These are phyloP conservation scores for Hydroisotoma schaefferi DNA, from an alignment of 2,888 invertebrate species.

Conservation along the genomic window DNA sequence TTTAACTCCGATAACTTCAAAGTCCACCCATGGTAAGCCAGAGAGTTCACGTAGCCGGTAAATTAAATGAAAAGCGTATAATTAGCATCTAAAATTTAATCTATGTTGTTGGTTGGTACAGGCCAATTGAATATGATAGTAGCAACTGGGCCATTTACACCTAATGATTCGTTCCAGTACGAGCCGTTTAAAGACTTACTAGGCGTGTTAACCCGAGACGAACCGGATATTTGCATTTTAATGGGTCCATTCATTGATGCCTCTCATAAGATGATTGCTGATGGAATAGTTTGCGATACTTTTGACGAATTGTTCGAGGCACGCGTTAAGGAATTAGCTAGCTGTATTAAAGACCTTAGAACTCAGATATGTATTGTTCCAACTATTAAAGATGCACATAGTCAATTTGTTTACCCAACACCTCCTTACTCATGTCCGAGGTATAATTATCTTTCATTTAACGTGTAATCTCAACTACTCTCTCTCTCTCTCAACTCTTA, in stretches of 20 bases:
- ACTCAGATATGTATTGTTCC: slow-evolving; percentile 73
- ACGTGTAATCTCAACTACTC: too few relatives aligned
- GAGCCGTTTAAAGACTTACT: slow-evolving; percentile 78
- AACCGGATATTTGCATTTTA: slow-evolving; percentile 76
- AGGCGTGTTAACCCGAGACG: slow-evolving; percentile 62
- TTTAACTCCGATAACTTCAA: too few relatives aligned
- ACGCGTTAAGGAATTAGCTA: slow-evolving; percentile 64
- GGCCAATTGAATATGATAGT: slow-evolving; percentile 64
- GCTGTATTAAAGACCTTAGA: slow-evolving; percentile 56
- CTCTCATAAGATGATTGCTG: slow-evolving; percentile 62
- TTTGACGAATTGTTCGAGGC: slow-evolving; percentile 72
- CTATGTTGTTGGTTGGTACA: too few relatives aligned
- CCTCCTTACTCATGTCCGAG: slow-evolving; percentile 60
- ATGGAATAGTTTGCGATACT: slow-evolving; percentile 60
- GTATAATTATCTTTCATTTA: slow-evolving; percentile 1
- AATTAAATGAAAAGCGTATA: too few relatives aligned
- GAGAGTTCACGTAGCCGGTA: too few relatives aligned
- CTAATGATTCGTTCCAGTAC: slow-evolving; percentile 69
- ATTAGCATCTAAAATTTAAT: not conserved
- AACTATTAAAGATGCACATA: slow-evolving; percentile 72
- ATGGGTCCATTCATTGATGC: slow-evolving; percentile 81
- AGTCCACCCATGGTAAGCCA: too few relatives aligned
- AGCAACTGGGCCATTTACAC: slow-evolving; percentile 80
- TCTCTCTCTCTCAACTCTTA: not conserved
- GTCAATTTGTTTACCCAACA: slow-evolving; percentile 77